Conservation (phyloP, 1,140 invertebrate species). For the Pectinophora gossypiella region DNA sequence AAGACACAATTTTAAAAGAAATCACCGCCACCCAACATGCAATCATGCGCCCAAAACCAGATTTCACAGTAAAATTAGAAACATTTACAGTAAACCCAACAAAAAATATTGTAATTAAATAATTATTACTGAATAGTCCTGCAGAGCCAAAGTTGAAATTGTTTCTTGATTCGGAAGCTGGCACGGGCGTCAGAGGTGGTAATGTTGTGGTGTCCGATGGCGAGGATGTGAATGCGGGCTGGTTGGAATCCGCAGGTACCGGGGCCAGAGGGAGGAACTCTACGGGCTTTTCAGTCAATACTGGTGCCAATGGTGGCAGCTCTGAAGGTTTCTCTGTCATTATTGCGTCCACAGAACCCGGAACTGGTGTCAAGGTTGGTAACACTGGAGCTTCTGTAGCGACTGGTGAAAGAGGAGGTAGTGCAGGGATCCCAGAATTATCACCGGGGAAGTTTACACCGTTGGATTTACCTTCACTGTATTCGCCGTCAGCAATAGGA, state of each 20-base stretch:
- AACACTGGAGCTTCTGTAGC: not conserved
- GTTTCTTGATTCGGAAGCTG: slow-evolving; percentile 27
- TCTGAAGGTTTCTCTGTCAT: too few species aligned
- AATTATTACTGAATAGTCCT: slow-evolving; percentile 44
- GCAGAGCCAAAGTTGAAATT: slow-evolving; percentile 36
- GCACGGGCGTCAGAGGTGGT: slow-evolving; percentile 32
- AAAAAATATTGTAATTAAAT: too few species aligned
- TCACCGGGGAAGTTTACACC: too few species aligned
- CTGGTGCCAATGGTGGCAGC: not conserved
- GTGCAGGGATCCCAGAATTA: not conserved
- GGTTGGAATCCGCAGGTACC: not conserved
- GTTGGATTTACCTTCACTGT: too few species aligned
- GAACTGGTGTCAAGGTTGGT: not conserved
- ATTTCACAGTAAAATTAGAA: too few species aligned
- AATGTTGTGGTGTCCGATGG: slow-evolving; percentile 12
- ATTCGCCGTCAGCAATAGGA: not conserved
- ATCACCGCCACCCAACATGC: too few species aligned
- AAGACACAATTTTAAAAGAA: too few species aligned
- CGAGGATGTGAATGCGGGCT: slow-evolving; percentile 3
- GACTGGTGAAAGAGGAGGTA: not conserved
- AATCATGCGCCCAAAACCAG: too few species aligned
- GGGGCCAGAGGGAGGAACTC: not conserved
- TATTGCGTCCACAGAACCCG: too few species aligned
- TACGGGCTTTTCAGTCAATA: not conserved
- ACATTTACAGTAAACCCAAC: too few species aligned